These are phyloP conservation scores for Columba livia DNA, from an alignment of 2,113 vertebrate genomes.

Conservation along the genomic window DNA sequence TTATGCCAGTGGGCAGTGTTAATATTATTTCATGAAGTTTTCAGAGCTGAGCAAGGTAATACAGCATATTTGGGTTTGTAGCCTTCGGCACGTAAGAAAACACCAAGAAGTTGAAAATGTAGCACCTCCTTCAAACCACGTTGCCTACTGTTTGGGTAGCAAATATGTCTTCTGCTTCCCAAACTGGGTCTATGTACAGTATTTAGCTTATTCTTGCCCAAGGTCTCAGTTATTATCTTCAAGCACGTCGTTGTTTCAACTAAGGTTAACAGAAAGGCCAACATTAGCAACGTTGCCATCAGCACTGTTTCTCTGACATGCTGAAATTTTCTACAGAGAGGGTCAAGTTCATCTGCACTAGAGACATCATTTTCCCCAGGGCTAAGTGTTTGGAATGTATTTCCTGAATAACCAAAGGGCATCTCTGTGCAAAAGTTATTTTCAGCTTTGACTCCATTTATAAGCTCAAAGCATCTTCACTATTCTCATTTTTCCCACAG, in stretches of 20 bases:
- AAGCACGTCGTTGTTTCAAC: background rate
- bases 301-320: background rate
- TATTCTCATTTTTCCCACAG: background rate
- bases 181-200: background rate
- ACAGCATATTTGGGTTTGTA: background rate
- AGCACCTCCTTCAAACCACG: background rate
- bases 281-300: background rate
- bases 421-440: slow-evolving; percentile 6
- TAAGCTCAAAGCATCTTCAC: background rate
- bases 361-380: background rate
- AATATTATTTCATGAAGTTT: background rate
- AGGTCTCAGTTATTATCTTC: slow-evolving; percentile 1
- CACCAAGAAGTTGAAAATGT: background rate
- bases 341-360: background rate
- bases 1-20: background rate
- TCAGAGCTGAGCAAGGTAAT: background rate
- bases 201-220: background rate
- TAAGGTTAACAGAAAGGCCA: slow-evolving; percentile 34
- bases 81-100: background rate
- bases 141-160: background rate
- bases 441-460: slow-evolving; percentile 9
- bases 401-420: slow-evolving; percentile 19
- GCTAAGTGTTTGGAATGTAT: background rate
- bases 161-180: background rate
- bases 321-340: background rate